Conservation (phyloP, 2,888 invertebrate species). For the Chrysomela aeneicollis region DNA sequence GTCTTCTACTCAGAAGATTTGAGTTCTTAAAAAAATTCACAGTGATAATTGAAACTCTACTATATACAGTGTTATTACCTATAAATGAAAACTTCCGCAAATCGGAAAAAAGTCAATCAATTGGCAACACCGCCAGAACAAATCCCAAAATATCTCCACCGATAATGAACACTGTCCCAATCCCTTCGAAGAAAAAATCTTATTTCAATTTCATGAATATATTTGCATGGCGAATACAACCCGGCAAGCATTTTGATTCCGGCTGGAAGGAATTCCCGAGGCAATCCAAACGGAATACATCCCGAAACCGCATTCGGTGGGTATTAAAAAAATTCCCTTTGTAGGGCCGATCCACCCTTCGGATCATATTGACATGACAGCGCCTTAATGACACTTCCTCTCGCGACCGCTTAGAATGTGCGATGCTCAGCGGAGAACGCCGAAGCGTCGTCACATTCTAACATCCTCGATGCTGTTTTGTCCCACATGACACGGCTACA, state of each 20-base stretch:
- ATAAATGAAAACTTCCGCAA: too few species aligned
- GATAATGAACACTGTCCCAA: constrained; percentile 25
- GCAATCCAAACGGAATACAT: constrained; percentile 59
- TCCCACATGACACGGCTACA: constrained; percentile 63
- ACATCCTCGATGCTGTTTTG: constrained; percentile 61
- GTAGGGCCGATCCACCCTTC: constrained; percentile 59
- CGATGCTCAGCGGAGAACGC: too few species aligned
- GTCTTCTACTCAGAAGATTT: too few species aligned
- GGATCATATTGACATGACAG: constrained; percentile 64
- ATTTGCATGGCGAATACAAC: constrained; percentile 59
- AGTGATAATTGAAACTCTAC: too few species aligned
- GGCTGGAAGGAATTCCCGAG: constrained; percentile 55
- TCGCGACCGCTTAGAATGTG: too few species aligned
- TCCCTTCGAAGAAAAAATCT: constrained; percentile 45
- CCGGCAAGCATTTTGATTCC: constrained; percentile 57
- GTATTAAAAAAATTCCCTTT: constrained; percentile 60
- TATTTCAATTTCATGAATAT: constrained; percentile 61
- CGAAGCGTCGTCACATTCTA: constrained; percentile 52
- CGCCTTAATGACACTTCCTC: constrained; percentile 63
- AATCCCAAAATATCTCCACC: constrained; percentile 27
- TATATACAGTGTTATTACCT: too few species aligned
- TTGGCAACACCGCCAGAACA: neutral
- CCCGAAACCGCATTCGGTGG: constrained; percentile 59
- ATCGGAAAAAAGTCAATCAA: too few species aligned
- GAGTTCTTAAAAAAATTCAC: too few species aligned